These are phyloP conservation scores for Rhimphoctona megacephalus DNA, from an alignment of 2,888 invertebrate species.

Conservation along the genomic window DNA sequence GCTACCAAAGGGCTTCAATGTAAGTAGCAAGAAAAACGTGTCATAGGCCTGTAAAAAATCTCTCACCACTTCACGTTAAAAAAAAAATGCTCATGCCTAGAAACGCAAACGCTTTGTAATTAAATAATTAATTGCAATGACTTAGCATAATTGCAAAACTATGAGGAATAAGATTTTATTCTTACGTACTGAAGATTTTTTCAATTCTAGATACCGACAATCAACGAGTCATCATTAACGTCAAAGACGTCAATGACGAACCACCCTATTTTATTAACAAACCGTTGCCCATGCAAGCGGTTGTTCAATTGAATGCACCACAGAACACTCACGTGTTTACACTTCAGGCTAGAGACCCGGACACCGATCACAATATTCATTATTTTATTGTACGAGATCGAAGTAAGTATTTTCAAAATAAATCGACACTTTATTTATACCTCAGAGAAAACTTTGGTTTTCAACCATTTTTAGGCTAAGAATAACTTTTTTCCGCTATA, in stretches of 20 bases:
- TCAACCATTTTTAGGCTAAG: not conserved
- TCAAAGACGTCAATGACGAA: slow-evolving; percentile 98
- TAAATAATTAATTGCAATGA: slow-evolving; percentile 45
- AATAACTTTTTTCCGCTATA: not conserved
- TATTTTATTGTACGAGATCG: slow-evolving; percentile 98
- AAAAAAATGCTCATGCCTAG: slow-evolving; percentile 47
- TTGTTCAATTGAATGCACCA: slow-evolving; percentile 97
- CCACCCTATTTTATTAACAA: slow-evolving; percentile 98
- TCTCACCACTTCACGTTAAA: slow-evolving; percentile 15
- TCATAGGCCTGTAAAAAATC: slow-evolving; percentile 47
- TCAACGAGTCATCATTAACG: slow-evolving; percentile 97
- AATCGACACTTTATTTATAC: not conserved
- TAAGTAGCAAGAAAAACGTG: slow-evolving; percentile 79
- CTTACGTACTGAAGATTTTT: slow-evolving; percentile 20
- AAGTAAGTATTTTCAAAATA: slow-evolving; percentile 84
- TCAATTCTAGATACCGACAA: slow-evolving; percentile 94
- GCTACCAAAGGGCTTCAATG: slow-evolving; percentile 82
- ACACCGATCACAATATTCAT: slow-evolving; percentile 97
- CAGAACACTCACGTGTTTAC: slow-evolving; percentile 98
- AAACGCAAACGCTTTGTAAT: slow-evolving; percentile 55
- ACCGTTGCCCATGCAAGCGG: slow-evolving; percentile 98
- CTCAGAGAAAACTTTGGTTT: not conserved
- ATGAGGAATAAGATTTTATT: not conserved
- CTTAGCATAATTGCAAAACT: slow-evolving; percentile 10
- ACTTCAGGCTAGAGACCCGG: slow-evolving; percentile 98